phyloP scores from a whole-genome alignment of 2,113 vertebrate species.

The Mystacornis crossleyi region DNA sequence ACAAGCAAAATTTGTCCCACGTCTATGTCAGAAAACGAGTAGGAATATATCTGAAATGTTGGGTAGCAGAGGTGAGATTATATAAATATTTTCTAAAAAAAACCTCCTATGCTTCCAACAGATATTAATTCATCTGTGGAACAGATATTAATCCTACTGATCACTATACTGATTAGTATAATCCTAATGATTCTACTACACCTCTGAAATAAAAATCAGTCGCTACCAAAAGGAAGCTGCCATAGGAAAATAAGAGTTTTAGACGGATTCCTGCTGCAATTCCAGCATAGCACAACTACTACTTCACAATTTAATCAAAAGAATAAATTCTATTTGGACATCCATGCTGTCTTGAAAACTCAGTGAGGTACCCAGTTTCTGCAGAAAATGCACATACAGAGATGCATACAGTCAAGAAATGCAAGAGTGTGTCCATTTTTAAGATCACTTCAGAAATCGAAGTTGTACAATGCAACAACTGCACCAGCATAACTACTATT shows the following conservation, averaged over 20 bases:
- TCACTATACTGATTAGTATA: too few relatives aligned
- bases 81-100: neutral
- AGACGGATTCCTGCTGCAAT: neutral
- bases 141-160: neutral
- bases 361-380: neutral
- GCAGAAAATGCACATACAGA: neutral
- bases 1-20: neutral
- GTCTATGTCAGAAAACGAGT: neutral
- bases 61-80: neutral
- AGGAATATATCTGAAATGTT: neutral
- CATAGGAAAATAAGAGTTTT: neutral
- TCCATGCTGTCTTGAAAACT: neutral
- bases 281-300: neutral
- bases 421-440: neutral
- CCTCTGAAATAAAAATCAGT: neutral
- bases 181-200: neutral
- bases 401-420: neutral
- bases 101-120: neutral
- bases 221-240: neutral
- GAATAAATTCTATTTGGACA: neutral
- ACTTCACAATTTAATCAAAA: neutral
- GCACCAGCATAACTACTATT: neutral
- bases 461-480: neutral
- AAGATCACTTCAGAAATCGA: neutral
- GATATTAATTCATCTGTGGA: too few relatives aligned